Evolutionary conservation across 2,888 invertebrate species (phyloP).

Genomic region (Philonicus albiceps): DNA sequence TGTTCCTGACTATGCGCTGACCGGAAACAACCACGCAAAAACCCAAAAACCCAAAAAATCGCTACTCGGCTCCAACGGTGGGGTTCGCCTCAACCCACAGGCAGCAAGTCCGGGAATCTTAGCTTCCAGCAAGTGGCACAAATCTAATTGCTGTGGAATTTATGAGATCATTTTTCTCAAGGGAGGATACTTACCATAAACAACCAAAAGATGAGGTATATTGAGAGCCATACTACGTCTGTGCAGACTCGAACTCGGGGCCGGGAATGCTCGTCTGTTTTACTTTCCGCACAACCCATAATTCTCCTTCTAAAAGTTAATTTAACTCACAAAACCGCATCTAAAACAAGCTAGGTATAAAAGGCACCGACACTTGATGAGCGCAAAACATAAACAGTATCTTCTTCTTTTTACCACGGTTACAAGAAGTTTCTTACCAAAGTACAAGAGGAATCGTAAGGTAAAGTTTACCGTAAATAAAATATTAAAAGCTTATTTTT

Average conservation of each 20-base stretch:
- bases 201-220: conserved; percentile 83
- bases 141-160: not conserved
- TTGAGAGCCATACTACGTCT: conserved; percentile 81
- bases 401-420: not conserved
- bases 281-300: conserved; percentile 76
- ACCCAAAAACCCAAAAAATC: not conserved
- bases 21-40: not conserved
- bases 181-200: conserved; percentile 72
- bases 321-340: not conserved
- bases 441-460: not conserved
- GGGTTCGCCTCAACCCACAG: not conserved
- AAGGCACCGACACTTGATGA: not conserved
- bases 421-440: not conserved
- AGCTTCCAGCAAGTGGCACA: not conserved
- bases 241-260: conserved; percentile 80
- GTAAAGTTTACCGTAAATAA: not conserved
- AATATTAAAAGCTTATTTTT: not conserved
- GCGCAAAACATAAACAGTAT: conserved; percentile 14
- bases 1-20: not conserved
- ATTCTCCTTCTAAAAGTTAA: conserved; percentile 39
- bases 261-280: conserved; percentile 61
- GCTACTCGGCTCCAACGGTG: not conserved
- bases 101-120: not conserved
- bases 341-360: not conserved
- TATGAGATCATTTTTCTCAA: conserved; percentile 23